Conservation (phyloP, 2,888 invertebrate species). For the Hymenopus coronatus region DNA sequence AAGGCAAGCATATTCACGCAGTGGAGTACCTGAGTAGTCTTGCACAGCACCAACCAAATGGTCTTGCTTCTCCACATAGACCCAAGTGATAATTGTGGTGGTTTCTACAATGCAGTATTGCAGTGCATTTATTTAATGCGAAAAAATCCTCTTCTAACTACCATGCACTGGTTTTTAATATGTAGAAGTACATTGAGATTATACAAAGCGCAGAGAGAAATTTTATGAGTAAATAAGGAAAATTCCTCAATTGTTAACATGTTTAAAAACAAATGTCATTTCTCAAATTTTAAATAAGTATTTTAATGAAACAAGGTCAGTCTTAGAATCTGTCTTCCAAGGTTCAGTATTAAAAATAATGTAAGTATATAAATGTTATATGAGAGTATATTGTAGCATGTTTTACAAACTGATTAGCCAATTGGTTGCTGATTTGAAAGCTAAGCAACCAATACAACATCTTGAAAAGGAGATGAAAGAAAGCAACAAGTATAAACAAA, state of each 20-base stretch:
- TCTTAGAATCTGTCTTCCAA: background rate
- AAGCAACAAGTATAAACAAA: too few relatives aligned
- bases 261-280: background rate
- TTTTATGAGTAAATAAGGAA: background rate
- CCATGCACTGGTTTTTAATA: background rate
- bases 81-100: background rate
- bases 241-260: background rate
- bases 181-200: background rate
- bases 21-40: constrained; percentile 51
- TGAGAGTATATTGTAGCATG: too few relatives aligned
- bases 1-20: constrained; percentile 54
- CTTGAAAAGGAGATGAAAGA: too few relatives aligned
- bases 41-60: background rate
- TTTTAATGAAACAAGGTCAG: background rate
- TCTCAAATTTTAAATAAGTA: background rate
- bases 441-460: too few relatives aligned
- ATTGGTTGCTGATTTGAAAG: too few relatives aligned
- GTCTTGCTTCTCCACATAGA: background rate
- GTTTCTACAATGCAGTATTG: background rate
- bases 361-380: background rate
- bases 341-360: background rate
- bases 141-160: background rate
- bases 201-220: background rate
- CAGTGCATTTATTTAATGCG: background rate
- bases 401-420: too few relatives aligned